Evolutionary conservation across 2,113 vertebrate species (phyloP), one percentile per base, ranked within the genome.

Genomic region (Vulpes vulpes): DNA sequence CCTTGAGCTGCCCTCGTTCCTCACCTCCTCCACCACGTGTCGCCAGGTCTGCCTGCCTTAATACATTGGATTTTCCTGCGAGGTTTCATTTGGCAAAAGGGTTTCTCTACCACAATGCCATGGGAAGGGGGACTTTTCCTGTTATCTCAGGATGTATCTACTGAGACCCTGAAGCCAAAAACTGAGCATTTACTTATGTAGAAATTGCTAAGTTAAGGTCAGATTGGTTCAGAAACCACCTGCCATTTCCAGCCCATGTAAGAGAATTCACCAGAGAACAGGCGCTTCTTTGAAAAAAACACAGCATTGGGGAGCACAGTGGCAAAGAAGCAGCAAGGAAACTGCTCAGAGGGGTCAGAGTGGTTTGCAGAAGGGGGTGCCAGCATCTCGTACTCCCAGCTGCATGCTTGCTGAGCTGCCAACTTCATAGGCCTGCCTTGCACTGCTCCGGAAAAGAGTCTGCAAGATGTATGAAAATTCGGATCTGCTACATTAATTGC

Each of bases 11-110:
- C 16, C 55, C 65, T 8, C 8, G 0, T 2, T 38, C 53, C 64
- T 51, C 3, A 15, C 22, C 5, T 27, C 38, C 7, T 6, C 53
- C 74, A 83, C 35, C 25, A 12, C 0, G 5, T 1, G 25, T 62
- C 0, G 0, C 55, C 76, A 43, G 9, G 3, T 35, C 81, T 59
- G 32, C 49, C 43, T 59, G n/a, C 53, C 22, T 57, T 23, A 22
- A 22, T 27, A 14, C 11, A 20, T 5, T 49, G 4, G 27, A 38
- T 27, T 11, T 74, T 14, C 84, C 51, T 32, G 11, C 0, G 6
- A 81, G 65, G 43, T 62, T 86, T 85, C 35, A 74, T 69, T 60
- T n/a, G 35, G 85, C 86, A 3, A 76, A 43, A 71, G 2, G 3
- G 16, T 64, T 76, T 95, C 73, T 96, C 43, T 59, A 23, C 43